Percentiles rank a stretch among this genome's conserved stretches.
phyloP scores from a whole-genome alignment of 2,113 vertebrate genomes.

The Sylvilagus bachmani region DNA sequence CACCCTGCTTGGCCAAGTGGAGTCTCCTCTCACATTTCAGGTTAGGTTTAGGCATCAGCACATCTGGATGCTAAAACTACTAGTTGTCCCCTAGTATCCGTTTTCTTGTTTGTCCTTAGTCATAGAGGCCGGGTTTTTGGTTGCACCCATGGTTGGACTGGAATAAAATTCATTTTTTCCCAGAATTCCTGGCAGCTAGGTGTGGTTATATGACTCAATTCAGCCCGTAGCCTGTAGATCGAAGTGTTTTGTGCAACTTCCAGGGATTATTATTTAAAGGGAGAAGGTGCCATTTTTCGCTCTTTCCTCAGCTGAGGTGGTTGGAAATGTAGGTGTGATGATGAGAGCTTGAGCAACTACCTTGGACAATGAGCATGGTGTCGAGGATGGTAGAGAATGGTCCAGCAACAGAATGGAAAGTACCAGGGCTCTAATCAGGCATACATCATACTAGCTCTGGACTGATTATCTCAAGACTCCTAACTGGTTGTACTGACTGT shows the following conservation, averaged over 20 bases:
- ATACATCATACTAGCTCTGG: background rate
- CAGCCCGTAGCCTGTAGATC: background rate
- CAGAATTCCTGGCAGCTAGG: constrained; percentile 45
- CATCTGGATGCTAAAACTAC: background rate
- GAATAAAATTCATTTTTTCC: constrained; percentile 29
- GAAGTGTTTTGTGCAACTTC: constrained; percentile 1
- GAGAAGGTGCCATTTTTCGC: background rate
- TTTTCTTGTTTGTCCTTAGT: background rate
- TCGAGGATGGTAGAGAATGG: background rate
- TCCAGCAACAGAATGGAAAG: background rate
- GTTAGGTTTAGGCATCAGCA: background rate
- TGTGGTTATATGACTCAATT: background rate
- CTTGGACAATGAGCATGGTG: background rate
- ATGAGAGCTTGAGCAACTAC: background rate
- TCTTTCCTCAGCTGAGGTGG: background rate
- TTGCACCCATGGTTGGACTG: background rate
- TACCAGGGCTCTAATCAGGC: background rate
- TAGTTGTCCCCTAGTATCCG: background rate
- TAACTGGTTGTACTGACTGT: background rate
- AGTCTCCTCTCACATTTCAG: constrained; percentile 9
- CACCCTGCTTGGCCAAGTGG: background rate
- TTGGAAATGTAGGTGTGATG: background rate
- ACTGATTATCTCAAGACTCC: constrained; percentile 4
- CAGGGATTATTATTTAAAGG: background rate
- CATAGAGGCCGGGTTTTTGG: background rate